A percentile compares a stretch with the other conserved stretches of the same genome.
phyloP scores from a whole-genome alignment of 1,140 invertebrate genomes.

The Drosophila yakuba region DNA sequence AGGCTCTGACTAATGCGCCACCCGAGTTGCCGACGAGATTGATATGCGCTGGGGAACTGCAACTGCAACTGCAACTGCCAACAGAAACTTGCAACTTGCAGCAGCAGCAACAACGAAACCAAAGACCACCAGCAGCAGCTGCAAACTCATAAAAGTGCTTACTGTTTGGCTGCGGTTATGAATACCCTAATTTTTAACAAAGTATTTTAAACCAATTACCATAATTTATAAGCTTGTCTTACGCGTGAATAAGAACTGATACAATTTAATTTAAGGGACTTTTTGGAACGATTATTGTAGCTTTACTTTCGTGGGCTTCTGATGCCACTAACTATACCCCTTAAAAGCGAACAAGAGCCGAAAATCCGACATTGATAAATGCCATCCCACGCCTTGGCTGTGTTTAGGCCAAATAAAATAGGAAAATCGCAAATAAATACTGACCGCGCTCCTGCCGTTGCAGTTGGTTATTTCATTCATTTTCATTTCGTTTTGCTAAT shows the following conservation, averaged over 20 bases:
- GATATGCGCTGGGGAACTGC: slow-evolving; percentile 56
- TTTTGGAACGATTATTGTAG: not conserved
- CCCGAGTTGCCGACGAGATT: slow-evolving; percentile 73
- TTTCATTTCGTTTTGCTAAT: slow-evolving; percentile 79
- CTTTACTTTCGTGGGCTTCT: not conserved
- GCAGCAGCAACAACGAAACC: slow-evolving; percentile 25
- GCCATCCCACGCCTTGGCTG: slow-evolving; percentile 75
- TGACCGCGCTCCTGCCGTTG: slow-evolving; percentile 18
- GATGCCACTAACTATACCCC: not conserved
- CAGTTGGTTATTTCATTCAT: slow-evolving; percentile 67
- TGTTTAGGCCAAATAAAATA: slow-evolving; percentile 12
- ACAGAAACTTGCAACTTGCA: slow-evolving; percentile 46
- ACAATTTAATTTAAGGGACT: too few relatives aligned
- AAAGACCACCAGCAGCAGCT: slow-evolving; percentile 44
- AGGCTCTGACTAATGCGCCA: slow-evolving; percentile 79
- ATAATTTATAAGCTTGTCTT: too few relatives aligned
- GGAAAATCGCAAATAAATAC: slow-evolving; percentile 26
- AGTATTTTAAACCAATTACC: too few relatives aligned
- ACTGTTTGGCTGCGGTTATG: not conserved
- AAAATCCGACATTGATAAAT: slow-evolving; percentile 75
- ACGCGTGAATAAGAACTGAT: too few relatives aligned
- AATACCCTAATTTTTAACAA: slow-evolving; percentile 3
- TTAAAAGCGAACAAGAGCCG: slow-evolving; percentile 18
- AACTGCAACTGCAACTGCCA: slow-evolving; percentile 45
- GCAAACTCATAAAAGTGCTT: slow-evolving; percentile 12